Percentiles rank a stretch among this genome's conserved stretches.
These are phyloP conservation scores for Eristalinus sepulchralis DNA, from an alignment of 2,888 invertebrate species.

Conservation along the genomic window DNA sequence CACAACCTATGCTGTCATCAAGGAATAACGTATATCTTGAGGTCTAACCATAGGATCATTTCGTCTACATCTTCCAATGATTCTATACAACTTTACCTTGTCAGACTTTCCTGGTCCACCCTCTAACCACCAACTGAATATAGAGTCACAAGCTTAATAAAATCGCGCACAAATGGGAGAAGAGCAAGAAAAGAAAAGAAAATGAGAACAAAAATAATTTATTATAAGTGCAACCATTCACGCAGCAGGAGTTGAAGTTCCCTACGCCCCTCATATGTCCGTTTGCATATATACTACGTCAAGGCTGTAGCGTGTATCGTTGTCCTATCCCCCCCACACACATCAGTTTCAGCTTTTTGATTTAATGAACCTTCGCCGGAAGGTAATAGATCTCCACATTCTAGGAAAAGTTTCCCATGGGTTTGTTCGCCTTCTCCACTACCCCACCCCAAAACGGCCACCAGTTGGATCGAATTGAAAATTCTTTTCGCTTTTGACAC, in stretches of 20 bases:
- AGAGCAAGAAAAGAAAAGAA: not conserved
- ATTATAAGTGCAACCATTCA: constrained; percentile 64
- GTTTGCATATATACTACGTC: constrained; percentile 19
- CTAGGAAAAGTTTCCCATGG: constrained; percentile 37
- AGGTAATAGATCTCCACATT: constrained; percentile 42
- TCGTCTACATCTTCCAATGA: no score
- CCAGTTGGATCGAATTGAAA: constrained; percentile 25
- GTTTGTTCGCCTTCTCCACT: constrained; percentile 1
- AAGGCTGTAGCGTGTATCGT: constrained; percentile 46
- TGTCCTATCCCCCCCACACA: constrained; percentile 17
- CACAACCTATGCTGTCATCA: no score
- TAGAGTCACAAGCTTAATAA: constrained; percentile 38
- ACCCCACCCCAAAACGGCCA: not conserved
- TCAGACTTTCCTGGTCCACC: no score
- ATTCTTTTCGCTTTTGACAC: constrained; percentile 41
- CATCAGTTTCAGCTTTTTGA: constrained; percentile 33
- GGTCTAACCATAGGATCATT: no score
- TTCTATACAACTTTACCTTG: no score
- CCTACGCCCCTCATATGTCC: not conserved
- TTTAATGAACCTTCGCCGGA: constrained; percentile 39
- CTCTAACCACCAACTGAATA: constrained; percentile 8
- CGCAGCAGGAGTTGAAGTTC: constrained; percentile 49
- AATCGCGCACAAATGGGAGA: constrained; percentile 22
- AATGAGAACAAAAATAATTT: constrained; percentile 30
- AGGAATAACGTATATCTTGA: no score